Evolutionary conservation across 2,888 invertebrate species (phyloP), one percentile per base, ranked within the genome.

Genomic region (Hemistola chrysoprasaria): DNA sequence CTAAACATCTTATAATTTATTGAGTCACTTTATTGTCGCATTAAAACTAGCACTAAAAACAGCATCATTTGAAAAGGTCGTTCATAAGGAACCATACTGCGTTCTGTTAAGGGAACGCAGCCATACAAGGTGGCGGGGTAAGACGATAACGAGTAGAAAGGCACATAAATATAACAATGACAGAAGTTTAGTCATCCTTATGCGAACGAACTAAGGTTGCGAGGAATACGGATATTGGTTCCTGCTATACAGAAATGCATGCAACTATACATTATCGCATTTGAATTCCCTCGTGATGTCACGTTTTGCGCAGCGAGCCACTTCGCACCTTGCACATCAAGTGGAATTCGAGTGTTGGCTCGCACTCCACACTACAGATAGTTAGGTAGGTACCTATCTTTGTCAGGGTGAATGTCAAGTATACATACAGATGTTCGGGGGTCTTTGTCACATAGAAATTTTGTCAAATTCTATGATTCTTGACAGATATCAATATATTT

Each of bases 241-340:
- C 8, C 11, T 36, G 36, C 8, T 45, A 26, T 31, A 42, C 22
- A 31, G 23, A 26, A 31, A 27, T 40, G 29, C 28, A 29, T 31
- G 36, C 22, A 44, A 37, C 31, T 51, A 36, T 27, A 33, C 34
- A 25, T n/a, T 24, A 36, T 34, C 38, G 43, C 38, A 45, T 46
- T 43, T 40, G 33, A 42, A 50, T 48, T 52, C 46, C 43, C 44
- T 38, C 40, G 52, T 48, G 49, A 52, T 50, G 54, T 55, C 54
- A 55, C 54, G 52, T 55, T 55, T 44, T 43, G 50, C 48, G 31
- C 49, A 44, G 41, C 47, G 48, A 50, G 44, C 43, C 48, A 52
- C 52, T 55, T 55, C 52, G 40, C 52, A 50, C 54, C 50, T 55
- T 40, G 54, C 50, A 55, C 50, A 43, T 47, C 52, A 55, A 52